These are phyloP conservation scores for Tychaedon coryphoeus DNA, from an alignment of 2,113 vertebrate species.

Conservation along the genomic window DNA sequence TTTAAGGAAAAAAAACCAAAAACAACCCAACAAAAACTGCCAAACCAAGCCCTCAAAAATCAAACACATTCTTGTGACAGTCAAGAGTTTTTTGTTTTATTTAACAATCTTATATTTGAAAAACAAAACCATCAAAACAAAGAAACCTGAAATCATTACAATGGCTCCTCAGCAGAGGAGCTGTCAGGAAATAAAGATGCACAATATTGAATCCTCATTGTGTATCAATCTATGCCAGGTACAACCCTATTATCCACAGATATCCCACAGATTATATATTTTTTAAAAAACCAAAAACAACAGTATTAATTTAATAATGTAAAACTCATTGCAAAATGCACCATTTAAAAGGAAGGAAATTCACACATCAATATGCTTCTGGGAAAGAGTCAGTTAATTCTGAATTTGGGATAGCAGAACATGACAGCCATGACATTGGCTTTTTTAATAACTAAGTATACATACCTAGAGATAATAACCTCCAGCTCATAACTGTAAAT, in stretches of 20 bases:
- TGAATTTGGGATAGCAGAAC: neutral
- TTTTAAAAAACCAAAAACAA: neutral
- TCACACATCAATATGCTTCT: neutral
- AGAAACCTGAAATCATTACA: neutral
- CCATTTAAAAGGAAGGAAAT: neutral
- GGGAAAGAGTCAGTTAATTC: neutral
- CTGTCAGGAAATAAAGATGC: neutral
- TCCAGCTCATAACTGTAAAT: neutral
- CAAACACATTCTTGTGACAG: neutral
- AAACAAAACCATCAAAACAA: neutral
- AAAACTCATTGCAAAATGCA: neutral
- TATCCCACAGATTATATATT: neutral
- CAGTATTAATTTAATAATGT: neutral
- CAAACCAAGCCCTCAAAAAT: neutral
- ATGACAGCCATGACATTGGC: neutral
- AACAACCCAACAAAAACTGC: neutral
- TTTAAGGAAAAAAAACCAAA: neutral
- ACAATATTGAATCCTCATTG: neutral
- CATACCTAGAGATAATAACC: neutral
- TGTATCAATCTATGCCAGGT: neutral
- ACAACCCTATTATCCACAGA: neutral
- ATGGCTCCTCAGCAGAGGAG: neutral
- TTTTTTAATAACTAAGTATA: neutral
- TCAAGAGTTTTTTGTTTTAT: neutral
- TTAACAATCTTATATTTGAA: neutral